Evolutionary conservation across 2,888 invertebrate species (phyloP), one percentile per base, ranked within the genome.

Genomic region (Pristionchus entomophagus): DNA sequence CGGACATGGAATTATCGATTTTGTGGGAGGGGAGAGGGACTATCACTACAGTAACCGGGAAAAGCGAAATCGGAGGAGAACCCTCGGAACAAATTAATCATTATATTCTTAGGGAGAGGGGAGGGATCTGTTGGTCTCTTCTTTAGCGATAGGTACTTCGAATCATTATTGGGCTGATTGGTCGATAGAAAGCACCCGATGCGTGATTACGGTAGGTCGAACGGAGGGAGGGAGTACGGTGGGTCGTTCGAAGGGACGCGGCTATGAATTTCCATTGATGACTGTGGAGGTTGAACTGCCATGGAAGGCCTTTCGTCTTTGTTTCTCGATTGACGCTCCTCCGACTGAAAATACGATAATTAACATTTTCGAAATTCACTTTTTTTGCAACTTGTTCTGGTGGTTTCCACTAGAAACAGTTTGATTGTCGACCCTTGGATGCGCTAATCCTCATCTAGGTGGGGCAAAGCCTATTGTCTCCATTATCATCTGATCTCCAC

Each of bases 291-390:
- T 65, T 10, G 82, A 82, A 17, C 82, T 56, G 29, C 77, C 73
- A 49, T 86, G 86, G 35, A 69, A 86, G 38, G 86, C 86, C 73
- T 86, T 86, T 53, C 86, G 65, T 6, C 86, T 65, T 29, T 86
- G 86, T 45, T 86, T 86, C 32, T 86, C 86, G 73, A 86, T 86
- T 8, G 86, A 86, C 19, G 56, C 81, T 10, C 86, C 86, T 2
- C 86, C 73, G 49, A 86, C 86, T 86, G 80, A 26, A 86, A 83
- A n/a, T 26, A 4, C 14, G 38, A 38, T 45, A 22, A 65, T 35
- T 59, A 26, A 62, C 19, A 2, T 26, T 41, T 41, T 38, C 41
- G 38, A 45, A 26, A 69, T 22, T n/a, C 14, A n/a, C 2, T n/a
- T 2, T 26, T 73, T 45, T 26, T 10, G n/a, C 10, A n/a, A n/a